Base-by-base conservation (phyloP, 2,113 vertebrate genomes). In the Malurus elegans region DNA sequence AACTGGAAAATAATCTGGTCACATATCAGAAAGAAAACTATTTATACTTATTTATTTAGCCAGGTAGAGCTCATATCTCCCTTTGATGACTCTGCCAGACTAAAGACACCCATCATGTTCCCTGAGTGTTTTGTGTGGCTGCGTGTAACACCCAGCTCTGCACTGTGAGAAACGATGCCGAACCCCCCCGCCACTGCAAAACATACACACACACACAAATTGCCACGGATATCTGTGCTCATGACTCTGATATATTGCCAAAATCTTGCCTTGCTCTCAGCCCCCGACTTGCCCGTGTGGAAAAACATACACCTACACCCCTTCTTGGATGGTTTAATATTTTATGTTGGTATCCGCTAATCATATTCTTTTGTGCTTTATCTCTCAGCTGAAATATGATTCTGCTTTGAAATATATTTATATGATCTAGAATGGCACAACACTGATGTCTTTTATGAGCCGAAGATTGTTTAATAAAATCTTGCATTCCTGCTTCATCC, bases 1-100 rank as follows among this genome's bases (percentile, higher is more conserved):
- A 98, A 98, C 97, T 98, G 98, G 97, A 98, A 98, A 98, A 98
- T 98, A 98, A 98, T 98, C 98, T 53, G 90, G 97, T 98, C 98
- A 98, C 98, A 98, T 98, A 98, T 97, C 97, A 98, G 97, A 97
- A 97, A 96, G 97, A 97, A 97, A 97, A 98, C 96, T 98, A 98
- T 98, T 97, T 97, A 97, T 98, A 98, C 97, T 97, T 98, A 98
- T 98, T 97, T 97, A 97, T 92, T 97, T 97, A 97, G 86, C 80
- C 95, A 97, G 97, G 96, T 97, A 95, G 57, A 93, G 88, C 95
- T 90, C 91, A 17, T 84, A 85, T 78, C 71, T 94, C 64, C 91
- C 86, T 88, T 88, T 75, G 28, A 74, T 4, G 10, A n/a, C 16
- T 38, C 69, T 8, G 60, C 73, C 69, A 64, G 83, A 34, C 72